Percentiles rank a stretch among this genome's conserved stretches.
Evolutionary conservation across 2,797 vertebrate species (phyloP).

Genomic region (Chiroxiphia lanceolata): DNA sequence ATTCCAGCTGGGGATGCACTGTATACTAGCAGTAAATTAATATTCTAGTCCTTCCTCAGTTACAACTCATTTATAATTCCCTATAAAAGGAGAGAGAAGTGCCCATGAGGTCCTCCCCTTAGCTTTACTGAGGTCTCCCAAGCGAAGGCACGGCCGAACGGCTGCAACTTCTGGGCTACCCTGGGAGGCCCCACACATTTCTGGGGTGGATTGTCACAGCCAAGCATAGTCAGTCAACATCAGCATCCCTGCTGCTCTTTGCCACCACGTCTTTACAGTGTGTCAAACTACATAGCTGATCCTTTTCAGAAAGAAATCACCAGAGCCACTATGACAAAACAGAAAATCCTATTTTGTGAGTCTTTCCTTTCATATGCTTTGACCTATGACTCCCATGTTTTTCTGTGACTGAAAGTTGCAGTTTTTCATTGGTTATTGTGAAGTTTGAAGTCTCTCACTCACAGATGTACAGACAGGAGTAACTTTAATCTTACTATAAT

Average conservation of each 20-base stretch:
- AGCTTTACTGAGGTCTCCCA: not conserved
- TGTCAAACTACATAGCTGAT: not conserved
- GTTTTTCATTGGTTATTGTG: not conserved
- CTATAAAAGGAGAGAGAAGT: not conserved
- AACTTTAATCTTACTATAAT: not conserved
- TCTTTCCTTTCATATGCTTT: not conserved
- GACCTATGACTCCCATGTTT: fast-evolving
- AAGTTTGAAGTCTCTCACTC: not conserved
- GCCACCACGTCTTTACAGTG: not conserved
- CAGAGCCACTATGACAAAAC: not conserved
- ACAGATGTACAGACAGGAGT: not conserved
- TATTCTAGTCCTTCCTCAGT: not conserved
- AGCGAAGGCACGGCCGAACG: not conserved
- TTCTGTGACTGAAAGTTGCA: not conserved
- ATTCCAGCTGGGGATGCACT: not conserved
- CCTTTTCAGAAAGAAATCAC: not conserved
- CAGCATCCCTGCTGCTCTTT: not conserved
- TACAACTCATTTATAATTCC: not conserved
- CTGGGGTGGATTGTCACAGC: not conserved
- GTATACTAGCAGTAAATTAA: not conserved
- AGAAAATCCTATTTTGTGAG: not conserved
- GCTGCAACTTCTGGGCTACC: not conserved
- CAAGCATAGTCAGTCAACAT: not conserved
- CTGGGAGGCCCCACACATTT: not conserved
- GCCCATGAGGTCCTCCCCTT: not conserved